Percentiles rank a stretch among this genome's conserved stretches.
Conservation (phyloP, 2,113 vertebrate genomes). For the Ceyx melanurus region DNA sequence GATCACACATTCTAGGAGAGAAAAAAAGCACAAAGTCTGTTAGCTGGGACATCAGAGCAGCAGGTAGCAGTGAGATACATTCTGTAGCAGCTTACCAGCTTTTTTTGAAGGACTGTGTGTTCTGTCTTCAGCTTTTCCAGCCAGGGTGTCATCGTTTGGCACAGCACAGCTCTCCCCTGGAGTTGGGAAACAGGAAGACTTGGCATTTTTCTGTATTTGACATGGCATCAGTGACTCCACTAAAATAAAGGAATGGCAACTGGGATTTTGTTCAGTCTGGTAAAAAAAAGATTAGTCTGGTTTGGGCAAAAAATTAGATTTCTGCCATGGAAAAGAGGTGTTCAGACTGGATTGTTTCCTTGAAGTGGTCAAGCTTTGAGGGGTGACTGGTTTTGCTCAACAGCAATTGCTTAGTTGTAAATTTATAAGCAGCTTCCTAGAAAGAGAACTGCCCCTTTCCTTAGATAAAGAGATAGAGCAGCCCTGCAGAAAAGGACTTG, state of each 20-base stretch:
- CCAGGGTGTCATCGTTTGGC: slow-evolving; percentile 85
- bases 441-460: not conserved
- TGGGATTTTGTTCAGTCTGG: not conserved
- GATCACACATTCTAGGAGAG: slow-evolving; percentile 80
- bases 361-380: not conserved
- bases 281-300: not conserved
- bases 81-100: slow-evolving; percentile 71
- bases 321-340: not conserved
- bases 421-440: not conserved
- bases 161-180: slow-evolving; percentile 77
- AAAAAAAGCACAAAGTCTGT: not conserved
- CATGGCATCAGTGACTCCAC: not conserved
- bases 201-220: not conserved
- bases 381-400: not conserved
- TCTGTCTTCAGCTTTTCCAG: slow-evolving; percentile 74
- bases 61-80: not conserved
- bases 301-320: not conserved
- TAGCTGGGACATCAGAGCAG: not conserved
- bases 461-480: not conserved
- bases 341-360: not conserved
- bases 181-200: not conserved
- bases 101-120: slow-evolving; percentile 53
- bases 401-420: not conserved
- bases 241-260: not conserved
- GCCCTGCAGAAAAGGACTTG: no score